Conservation (phyloP, 2,113 vertebrate species). For the Casuarius casuarius region DNA sequence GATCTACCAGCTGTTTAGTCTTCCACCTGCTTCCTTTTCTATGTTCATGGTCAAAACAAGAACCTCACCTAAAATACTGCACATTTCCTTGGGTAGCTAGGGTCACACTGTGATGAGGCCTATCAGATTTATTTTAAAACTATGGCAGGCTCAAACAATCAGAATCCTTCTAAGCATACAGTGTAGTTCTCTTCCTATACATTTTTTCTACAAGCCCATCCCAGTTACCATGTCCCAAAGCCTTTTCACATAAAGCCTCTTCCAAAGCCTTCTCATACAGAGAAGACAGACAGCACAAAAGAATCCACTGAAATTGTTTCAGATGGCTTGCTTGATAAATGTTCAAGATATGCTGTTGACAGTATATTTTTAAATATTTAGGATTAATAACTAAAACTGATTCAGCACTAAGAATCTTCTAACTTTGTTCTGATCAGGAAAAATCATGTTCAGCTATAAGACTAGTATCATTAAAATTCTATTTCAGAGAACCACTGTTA, state of each 20-base stretch:
- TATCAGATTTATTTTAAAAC: constrained; percentile 16
- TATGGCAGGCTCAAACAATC: not conserved
- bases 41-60: not conserved
- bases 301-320: not conserved
- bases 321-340: constrained; percentile 10
- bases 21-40: not conserved
- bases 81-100: not conserved
- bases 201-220: constrained; percentile 5
- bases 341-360: not conserved
- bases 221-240: not conserved
- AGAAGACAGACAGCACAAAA: constrained; percentile 1
- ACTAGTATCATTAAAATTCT: constrained; percentile 51
- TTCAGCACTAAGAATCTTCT: constrained; percentile 16
- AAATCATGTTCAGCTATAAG: constrained; percentile 5
- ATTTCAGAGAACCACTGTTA: constrained; percentile 35
- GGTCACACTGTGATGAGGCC: not conserved
- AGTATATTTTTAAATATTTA: not conserved
- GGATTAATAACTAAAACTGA: constrained; percentile 25
- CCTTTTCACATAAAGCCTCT: not conserved
- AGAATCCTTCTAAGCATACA: not conserved
- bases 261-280: not conserved
- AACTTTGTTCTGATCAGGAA: constrained; percentile 23
- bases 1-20: not conserved
- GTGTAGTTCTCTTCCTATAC: not conserved
- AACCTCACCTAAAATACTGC: not conserved